Conservation (phyloP, 2,888 invertebrate genomes). For the Drosophila bunnanda region DNA sequence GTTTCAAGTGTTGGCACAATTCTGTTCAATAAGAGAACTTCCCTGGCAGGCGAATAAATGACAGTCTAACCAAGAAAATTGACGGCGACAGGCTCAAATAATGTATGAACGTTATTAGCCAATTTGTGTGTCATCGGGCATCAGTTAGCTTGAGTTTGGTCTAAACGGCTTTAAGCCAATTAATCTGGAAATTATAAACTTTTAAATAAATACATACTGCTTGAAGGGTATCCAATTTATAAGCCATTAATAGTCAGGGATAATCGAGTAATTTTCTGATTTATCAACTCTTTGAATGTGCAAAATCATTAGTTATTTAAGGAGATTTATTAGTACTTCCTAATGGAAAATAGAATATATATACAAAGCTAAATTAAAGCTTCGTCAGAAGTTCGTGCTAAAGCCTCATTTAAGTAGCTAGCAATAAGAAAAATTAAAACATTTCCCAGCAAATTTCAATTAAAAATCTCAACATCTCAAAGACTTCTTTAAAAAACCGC, state of each 20-base stretch:
- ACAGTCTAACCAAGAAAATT: conserved; percentile 18
- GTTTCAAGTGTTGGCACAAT: conserved; percentile 40
- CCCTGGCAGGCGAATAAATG: conserved; percentile 21
- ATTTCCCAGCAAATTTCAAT: background rate
- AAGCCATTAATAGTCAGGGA: background rate
- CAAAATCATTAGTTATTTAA: background rate
- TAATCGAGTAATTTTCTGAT: background rate
- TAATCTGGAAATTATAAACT: background rate
- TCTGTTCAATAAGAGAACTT: conserved; percentile 19
- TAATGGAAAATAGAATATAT: background rate
- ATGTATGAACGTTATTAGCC: conserved; percentile 33
- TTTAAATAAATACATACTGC: background rate
- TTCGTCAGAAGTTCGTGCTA: background rate
- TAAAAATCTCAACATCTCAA: background rate
- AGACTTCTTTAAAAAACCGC: background rate
- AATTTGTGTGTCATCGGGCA: conserved; percentile 14
- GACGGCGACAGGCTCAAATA: conserved; percentile 23
- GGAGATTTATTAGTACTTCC: background rate
- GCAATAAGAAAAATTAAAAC: background rate
- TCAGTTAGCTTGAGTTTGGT: background rate
- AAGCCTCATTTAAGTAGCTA: background rate
- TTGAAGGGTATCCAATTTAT: background rate
- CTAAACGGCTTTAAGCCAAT: conserved; percentile 2
- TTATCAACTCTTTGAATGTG: background rate
- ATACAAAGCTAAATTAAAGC: background rate